phyloP scores from a whole-genome alignment of 2,797 vertebrate genomes.

The Valencia hispanica region DNA sequence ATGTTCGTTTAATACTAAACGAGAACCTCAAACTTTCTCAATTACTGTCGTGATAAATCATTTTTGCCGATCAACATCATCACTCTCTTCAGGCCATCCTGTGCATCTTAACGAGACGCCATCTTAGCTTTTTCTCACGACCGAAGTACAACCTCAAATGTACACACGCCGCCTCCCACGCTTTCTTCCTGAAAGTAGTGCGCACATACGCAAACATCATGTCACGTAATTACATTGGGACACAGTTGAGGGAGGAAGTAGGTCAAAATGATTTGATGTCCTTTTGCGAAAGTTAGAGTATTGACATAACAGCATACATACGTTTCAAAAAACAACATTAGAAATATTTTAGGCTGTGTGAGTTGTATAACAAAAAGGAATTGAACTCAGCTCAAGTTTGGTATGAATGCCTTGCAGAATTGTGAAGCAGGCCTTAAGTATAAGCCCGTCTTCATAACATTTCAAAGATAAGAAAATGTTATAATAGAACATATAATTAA shows the following conservation, averaged over 20 bases:
- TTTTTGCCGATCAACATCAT: constrained; percentile 67
- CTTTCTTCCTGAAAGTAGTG: constrained; percentile 70
- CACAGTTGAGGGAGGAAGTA: not conserved
- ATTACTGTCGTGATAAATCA: constrained; percentile 62
- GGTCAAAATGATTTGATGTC: not conserved
- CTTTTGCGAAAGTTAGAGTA: not conserved
- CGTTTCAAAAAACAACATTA: not conserved
- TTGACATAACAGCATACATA: too few species aligned
- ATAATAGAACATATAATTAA: not conserved
- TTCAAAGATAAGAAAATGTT: not conserved
- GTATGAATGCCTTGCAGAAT: not conserved
- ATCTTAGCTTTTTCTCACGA: constrained; percentile 87
- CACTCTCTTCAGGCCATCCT: constrained; percentile 78
- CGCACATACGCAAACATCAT: constrained; percentile 56
- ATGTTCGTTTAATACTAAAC: constrained; percentile 35
- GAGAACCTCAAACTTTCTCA: constrained; percentile 48
- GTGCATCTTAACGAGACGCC: constrained; percentile 84
- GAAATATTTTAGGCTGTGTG: not conserved
- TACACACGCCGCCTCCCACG: constrained; percentile 57
- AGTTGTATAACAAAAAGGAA: not conserved
- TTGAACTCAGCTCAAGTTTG: not conserved
- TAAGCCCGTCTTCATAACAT: not conserved
- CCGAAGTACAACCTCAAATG: constrained; percentile 78
- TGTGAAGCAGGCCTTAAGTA: not conserved
- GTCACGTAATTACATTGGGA: not conserved